Percentiles rank a stretch among this genome's conserved stretches.
Evolutionary conservation across 2,797 vertebrate species (phyloP).

Genomic region (Lacerta agilis): DNA sequence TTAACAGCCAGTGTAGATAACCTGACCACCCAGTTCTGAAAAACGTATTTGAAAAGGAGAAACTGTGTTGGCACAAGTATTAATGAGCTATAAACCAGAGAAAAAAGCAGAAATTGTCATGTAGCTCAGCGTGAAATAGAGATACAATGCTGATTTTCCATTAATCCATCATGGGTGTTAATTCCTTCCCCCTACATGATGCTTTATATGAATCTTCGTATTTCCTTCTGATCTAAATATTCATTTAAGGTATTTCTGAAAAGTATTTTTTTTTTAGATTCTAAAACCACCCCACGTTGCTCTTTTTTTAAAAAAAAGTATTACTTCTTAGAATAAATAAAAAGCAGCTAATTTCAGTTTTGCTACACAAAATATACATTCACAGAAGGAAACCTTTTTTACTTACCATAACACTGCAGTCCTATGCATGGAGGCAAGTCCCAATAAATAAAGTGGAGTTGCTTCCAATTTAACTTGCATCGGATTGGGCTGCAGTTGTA

Average conservation of each 20-base stretch:
- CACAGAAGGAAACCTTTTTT: background rate
- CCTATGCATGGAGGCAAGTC: too few species aligned
- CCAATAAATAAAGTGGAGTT: too few species aligned
- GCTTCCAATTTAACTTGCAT: too few species aligned
- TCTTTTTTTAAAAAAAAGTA: background rate
- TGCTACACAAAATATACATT: background rate
- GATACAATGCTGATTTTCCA: background rate
- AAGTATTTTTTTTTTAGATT: background rate
- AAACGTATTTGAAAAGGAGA: background rate
- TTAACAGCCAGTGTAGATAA: background rate
- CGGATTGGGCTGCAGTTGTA: background rate
- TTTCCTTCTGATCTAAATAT: background rate
- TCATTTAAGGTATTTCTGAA: background rate
- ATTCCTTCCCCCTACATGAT: background rate
- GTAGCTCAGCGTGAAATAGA: background rate
- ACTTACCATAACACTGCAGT: too few species aligned
- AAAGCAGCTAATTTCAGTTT: background rate
- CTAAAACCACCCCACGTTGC: background rate
- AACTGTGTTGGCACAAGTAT: background rate
- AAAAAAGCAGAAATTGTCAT: background rate
- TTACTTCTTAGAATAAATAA: too few species aligned
- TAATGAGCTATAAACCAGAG: background rate
- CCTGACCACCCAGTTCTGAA: background rate
- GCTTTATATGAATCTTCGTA: background rate
- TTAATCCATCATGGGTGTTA: background rate